Base-by-base conservation (phyloP, 2,888 invertebrate species). In the Ectropis crepuscularia region DNA sequence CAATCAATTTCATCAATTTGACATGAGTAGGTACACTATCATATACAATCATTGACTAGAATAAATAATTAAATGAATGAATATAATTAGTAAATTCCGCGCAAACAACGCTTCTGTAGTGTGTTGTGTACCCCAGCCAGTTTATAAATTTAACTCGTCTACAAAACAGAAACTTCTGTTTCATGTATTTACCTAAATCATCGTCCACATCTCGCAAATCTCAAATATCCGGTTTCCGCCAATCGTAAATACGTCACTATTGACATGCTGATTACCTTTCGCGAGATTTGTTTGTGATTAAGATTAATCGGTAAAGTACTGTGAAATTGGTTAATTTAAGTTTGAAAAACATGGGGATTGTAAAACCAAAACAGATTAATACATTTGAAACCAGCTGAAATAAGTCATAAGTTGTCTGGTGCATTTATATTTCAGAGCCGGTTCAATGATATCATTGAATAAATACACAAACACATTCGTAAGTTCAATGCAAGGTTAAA, bases 211-310 rank as follows among this genome's bases (percentile, higher is more conserved):
- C 8, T 46, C 45, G 12, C 16, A 46, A 48, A 48, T 48, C 36
- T n/a, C 10, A 5, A 36, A 49, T 39, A 50, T 55, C 61, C 61
- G 50, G 12, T 46, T 10, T 36, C 41, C 46, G 9, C 37, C 10
- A 36, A 36, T 42, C 46, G 16, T 12, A 38, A 28, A 53, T 57
- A 53, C 53, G 53, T 62, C 42, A 53, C 41, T 51, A 57, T n/a
- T 50, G 54, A 62, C 62, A 51, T 53, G 8, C 39, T 50, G 6
- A 62, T 57, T 55, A 55, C 37, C 16, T 28, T n/a, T 51, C 7
- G 49, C 46, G 5, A 42, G 41, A 51, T 48, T 62, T 53, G 62
- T 57, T 57, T 53, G 57, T 57, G 62, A 62, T 48, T 53, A 38
- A 57, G 57, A 62, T 62, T 48, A 39, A 62, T 57, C 12, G 50